Percentiles rank a stretch among this genome's conserved stretches.
phyloP scores from a whole-genome alignment of 1,140 invertebrate species.

The Drosophila lini region DNA sequence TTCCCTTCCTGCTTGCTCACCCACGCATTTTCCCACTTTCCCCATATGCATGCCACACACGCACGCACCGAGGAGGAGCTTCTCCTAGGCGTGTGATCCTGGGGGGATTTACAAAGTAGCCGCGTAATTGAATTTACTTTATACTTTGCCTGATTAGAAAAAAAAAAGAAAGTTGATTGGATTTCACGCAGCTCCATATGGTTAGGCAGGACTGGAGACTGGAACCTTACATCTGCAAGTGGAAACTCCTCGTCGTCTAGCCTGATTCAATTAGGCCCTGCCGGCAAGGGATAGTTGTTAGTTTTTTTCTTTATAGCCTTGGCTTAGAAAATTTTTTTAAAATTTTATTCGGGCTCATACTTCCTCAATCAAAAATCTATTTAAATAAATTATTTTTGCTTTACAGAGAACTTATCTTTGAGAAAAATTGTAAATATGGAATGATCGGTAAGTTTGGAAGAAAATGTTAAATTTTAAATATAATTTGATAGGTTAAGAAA shows the following conservation, averaged over 20 bases:
- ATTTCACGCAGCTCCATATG: constrained; percentile 55
- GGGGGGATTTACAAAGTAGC: constrained; percentile 76
- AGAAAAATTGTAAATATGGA: too few species aligned
- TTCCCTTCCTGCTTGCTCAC: constrained; percentile 18
- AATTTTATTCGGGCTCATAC: not conserved
- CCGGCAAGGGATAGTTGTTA: not conserved
- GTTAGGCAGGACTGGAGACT: not conserved
- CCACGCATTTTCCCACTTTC: constrained; percentile 30
- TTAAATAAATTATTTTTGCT: not conserved
- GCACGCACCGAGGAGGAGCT: constrained; percentile 6
- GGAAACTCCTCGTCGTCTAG: constrained; percentile 4
- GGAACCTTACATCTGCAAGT: not conserved
- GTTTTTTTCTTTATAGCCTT: not conserved
- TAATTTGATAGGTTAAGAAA: too few species aligned
- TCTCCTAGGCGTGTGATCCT: constrained; percentile 68
- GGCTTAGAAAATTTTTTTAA: not conserved
- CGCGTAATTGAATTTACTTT: constrained; percentile 83
- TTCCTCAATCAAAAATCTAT: not conserved
- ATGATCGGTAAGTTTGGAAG: too few species aligned
- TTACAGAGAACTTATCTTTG: too few species aligned
- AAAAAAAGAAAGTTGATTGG: constrained; percentile 64
- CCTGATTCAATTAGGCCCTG: constrained; percentile 32
- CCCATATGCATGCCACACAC: constrained; percentile 36
- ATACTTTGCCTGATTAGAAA: constrained; percentile 79
- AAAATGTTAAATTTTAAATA: too few species aligned